Conservation (phyloP, 2,888 invertebrate genomes). For the Drosophila parthenogenetica region DNA sequence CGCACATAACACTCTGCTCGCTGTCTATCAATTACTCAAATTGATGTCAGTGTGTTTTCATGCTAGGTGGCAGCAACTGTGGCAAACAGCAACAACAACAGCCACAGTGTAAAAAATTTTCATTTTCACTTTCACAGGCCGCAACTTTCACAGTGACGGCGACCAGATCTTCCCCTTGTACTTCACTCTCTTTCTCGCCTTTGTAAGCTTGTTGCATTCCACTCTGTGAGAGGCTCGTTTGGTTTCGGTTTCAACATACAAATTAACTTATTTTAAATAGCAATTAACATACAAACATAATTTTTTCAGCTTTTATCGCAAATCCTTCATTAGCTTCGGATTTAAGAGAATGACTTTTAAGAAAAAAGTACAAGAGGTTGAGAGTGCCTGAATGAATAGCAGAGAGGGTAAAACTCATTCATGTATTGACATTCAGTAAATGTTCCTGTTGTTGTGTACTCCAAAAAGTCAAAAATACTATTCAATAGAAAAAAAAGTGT, state of each 20-base stretch:
- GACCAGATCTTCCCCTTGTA: slow-evolving; percentile 6
- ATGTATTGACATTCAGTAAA: neutral
- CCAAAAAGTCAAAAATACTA: slow-evolving; percentile 34
- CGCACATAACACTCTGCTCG: neutral
- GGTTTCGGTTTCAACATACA: slow-evolving; percentile 45
- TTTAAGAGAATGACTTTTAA: neutral
- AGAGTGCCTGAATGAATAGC: neutral
- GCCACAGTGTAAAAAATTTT: slow-evolving; percentile 16
- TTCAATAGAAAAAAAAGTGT: slow-evolving; percentile 54
- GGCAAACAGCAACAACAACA: slow-evolving; percentile 7
- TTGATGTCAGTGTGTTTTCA: slow-evolving; percentile 76
- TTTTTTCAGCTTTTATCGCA: neutral
- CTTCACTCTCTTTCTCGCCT: neutral
- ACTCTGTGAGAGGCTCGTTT: slow-evolving; percentile 36
- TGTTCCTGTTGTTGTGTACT: neutral
- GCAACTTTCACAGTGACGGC: slow-evolving; percentile 27
- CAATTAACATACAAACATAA: neutral
- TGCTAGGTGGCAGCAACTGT: slow-evolving; percentile 44
- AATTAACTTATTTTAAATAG: slow-evolving; percentile 7
- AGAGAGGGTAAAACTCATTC: neutral
- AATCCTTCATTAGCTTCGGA: neutral
- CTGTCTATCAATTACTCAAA: slow-evolving; percentile 37
- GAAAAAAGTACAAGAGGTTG: neutral
- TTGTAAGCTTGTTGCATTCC: slow-evolving; percentile 56
- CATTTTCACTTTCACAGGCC: slow-evolving; percentile 30